Percentiles rank a stretch among this genome's conserved stretches.
Conservation (phyloP, 2,888 invertebrate genomes). For the Agrotis clavis region DNA sequence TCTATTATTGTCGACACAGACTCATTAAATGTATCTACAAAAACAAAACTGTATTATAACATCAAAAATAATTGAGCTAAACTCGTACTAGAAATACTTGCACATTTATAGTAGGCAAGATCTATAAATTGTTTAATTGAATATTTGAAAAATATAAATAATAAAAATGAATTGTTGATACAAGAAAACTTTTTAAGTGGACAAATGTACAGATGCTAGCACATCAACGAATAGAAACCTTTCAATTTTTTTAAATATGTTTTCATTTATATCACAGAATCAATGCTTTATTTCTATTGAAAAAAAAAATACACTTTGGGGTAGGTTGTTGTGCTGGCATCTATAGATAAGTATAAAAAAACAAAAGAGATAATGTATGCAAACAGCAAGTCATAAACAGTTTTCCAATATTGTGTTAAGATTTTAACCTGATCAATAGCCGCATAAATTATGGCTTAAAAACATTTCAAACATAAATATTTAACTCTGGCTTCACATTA, state of each 20-base stretch:
- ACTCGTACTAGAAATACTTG: neutral
- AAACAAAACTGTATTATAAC: slow-evolving; percentile 20
- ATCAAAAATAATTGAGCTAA: neutral
- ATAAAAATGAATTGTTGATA: neutral
- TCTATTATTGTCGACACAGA: slow-evolving; percentile 87
- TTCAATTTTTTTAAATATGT: too few species aligned
- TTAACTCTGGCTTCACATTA: neutral
- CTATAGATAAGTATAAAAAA: too few species aligned
- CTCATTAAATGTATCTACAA: slow-evolving; percentile 86
- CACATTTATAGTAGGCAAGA: neutral
- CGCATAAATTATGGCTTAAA: neutral
- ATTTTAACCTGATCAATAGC: slow-evolving; percentile 5
- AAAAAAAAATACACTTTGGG: too few species aligned
- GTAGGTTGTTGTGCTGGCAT: too few species aligned
- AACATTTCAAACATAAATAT: neutral
- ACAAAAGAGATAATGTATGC: too few species aligned
- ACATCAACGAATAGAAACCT: too few species aligned
- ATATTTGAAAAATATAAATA: slow-evolving; percentile 1
- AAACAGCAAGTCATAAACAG: too few species aligned
- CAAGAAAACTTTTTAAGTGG: neutral
- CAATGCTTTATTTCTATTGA: too few species aligned
- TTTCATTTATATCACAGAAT: too few species aligned
- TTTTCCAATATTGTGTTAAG: too few species aligned
- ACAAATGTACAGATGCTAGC: too few species aligned
- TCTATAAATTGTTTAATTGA: neutral